These are phyloP conservation scores for Chelon labrosus DNA, from an alignment of 2,797 vertebrate genomes.

Conservation along the genomic window DNA sequence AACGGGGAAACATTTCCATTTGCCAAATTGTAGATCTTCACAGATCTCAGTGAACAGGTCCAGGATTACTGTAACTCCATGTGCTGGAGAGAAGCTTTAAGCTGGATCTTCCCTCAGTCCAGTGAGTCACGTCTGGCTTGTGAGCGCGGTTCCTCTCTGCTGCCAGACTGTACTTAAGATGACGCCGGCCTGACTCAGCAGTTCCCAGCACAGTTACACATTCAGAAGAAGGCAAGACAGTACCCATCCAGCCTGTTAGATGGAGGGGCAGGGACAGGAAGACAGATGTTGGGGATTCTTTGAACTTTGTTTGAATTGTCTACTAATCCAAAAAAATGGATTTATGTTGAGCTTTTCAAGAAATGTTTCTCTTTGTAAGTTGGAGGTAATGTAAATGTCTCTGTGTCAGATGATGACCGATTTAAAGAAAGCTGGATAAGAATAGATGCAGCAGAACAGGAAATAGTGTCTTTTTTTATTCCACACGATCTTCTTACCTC, in stretches of 20 bases:
- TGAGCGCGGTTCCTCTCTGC: conserved; percentile 50
- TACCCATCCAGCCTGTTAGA: conserved; percentile 12
- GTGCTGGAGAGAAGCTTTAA: conserved; percentile 46
- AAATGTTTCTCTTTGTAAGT: conserved; percentile 30
- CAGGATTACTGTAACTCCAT: conserved; percentile 60
- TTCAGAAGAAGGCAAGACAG: conserved; percentile 30
- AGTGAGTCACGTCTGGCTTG: conserved; percentile 78
- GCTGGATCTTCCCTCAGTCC: conserved; percentile 50
- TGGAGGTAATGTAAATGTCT: conserved; percentile 25
- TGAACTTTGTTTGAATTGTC: conserved; percentile 23
- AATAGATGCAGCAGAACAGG: not conserved
- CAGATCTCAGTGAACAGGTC: conserved; percentile 51
- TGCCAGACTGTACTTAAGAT: conserved; percentile 65
- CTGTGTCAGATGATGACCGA: not conserved
- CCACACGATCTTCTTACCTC: not conserved
- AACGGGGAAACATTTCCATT: conserved; percentile 40
- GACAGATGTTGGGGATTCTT: conserved; percentile 9
- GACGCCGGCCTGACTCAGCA: conserved; percentile 72
- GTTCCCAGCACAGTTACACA: conserved; percentile 60
- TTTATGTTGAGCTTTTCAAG: conserved; percentile 39
- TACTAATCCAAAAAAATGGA: conserved; percentile 33
- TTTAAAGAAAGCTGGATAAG: not conserved
- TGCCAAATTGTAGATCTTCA: conserved; percentile 48
- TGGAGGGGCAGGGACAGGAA: conserved; percentile 5
- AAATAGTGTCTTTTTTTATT: not conserved